Conservation (phyloP, 1,140 invertebrate species). For the Trichogramma pretiosum region DNA sequence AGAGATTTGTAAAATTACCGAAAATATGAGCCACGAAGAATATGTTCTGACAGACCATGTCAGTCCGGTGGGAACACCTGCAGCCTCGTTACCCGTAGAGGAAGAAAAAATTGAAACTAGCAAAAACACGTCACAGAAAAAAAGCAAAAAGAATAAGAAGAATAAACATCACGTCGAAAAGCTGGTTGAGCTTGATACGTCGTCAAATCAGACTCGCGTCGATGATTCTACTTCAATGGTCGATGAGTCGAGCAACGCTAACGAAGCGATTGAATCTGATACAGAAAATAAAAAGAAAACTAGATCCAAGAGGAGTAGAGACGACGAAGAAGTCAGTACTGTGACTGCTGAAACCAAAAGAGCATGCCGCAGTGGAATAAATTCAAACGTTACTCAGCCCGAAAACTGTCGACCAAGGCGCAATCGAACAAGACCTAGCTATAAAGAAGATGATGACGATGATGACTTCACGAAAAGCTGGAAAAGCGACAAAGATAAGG, state of each 20-base stretch:
- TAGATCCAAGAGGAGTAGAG: slow-evolving; percentile 3
- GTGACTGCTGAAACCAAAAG: not conserved
- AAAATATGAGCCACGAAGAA: slow-evolving; percentile 44
- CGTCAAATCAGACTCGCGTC: no score
- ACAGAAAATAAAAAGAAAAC: slow-evolving; percentile 1
- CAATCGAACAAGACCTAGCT: slow-evolving; percentile 22
- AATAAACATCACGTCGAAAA: slow-evolving; percentile 34
- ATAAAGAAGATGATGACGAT: slow-evolving; percentile 23
- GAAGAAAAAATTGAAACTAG: not conserved
- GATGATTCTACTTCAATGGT: no score
- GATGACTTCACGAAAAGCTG: no score
- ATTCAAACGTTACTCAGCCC: not conserved
- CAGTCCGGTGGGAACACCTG: slow-evolving; percentile 27
- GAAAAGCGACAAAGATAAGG: not conserved
- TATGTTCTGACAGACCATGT: slow-evolving; percentile 41
- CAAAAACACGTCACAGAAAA: no score
- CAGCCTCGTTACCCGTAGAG: slow-evolving; percentile 24
- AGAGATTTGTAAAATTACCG: slow-evolving; percentile 43
- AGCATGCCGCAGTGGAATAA: slow-evolving; percentile 1
- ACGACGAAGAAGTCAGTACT: not conserved
- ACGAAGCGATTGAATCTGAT: not conserved
- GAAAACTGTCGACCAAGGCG: slow-evolving; percentile 24
- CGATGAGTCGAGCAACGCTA: no score
- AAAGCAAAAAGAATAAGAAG: slow-evolving; percentile 22
- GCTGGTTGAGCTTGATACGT: slow-evolving; percentile 32